These are phyloP conservation scores for Euclidia mi DNA, from an alignment of 2,888 invertebrate species.

Conservation along the genomic window DNA sequence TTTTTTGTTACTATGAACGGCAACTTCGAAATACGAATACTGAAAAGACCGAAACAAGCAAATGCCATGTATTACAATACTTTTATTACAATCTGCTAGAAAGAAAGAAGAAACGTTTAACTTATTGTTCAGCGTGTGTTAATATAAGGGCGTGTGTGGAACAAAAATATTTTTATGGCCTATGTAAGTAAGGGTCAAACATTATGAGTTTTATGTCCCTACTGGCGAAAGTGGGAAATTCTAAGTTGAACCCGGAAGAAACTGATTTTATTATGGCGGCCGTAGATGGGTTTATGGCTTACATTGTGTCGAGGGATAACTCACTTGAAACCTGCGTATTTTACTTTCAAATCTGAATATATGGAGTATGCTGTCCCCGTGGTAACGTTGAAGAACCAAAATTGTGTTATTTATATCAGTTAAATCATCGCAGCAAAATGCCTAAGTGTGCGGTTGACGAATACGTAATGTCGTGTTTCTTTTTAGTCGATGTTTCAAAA, in stretches of 20 bases:
- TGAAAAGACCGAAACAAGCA: no score
- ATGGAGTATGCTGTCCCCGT: no score
- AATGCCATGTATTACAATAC: no score
- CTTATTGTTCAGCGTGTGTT: constrained; percentile 3
- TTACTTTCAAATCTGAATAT: background rate
- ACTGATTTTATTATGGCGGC: constrained; percentile 18
- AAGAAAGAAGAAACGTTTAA: background rate
- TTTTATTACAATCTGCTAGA: background rate
- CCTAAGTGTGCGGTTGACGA: no score
- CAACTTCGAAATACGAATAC: no score
- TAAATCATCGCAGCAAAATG: no score
- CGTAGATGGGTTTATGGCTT: constrained; percentile 17
- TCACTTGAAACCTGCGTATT: constrained; percentile 1
- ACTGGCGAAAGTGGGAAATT: constrained; percentile 6
- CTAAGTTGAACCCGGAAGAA: constrained; percentile 14
- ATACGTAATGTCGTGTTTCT: no score
- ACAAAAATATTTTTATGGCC: constrained; percentile 17
- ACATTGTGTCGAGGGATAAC: constrained; percentile 11
- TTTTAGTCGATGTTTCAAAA: no score
- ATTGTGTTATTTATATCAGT: no score
- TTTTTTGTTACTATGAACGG: no score
- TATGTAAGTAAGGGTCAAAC: constrained; percentile 27
- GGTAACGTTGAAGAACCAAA: no score
- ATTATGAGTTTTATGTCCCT: constrained; percentile 26
- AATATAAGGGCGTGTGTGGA: constrained; percentile 5